Evolutionary conservation across 2,888 invertebrate genomes (phyloP), one percentile per base, ranked within the genome.

Genomic region (Oscheius sp.): DNA sequence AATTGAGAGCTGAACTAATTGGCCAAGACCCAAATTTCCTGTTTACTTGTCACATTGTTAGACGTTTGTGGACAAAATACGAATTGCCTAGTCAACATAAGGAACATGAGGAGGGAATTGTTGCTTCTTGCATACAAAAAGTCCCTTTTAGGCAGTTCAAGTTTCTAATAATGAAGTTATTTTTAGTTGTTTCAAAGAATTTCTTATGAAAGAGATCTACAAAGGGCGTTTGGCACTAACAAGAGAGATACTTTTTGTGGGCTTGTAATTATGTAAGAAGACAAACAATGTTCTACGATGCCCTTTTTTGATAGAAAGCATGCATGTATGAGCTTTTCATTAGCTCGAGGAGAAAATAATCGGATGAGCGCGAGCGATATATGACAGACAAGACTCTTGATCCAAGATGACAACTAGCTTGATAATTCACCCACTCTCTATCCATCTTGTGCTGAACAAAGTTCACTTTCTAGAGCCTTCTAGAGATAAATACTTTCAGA

Each of bases 301-400:
- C n/a, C n/a, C n/a, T n/a, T n/a, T n/a, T n/a, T 42, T 42, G 42
- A 42, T 17, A 17, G 20, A 20, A 42, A 42, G 42, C n/a, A 42
- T 42, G 42, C 20, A 42, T 42, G 42, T 20, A 42, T 23, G 50
- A 50, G 50, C 50, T 50, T 50, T 50, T 50, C 50, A 23, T 50
- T 50, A 50, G 50, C 20, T 37, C 15, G 8, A 37, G 8, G 37
- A 37, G 33, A 31, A 55, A 55, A 55, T 55, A 55, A 55, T 55
- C 55, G 55, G 55, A 55, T 55, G 55, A 55, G 55, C 55, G 29
- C 17, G 12, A n/a, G 3, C 55, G 33, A 55, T 52, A 52, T 52
- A 31, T 25, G 48, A 48, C 20, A 20, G 34, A 31, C 55, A 33
- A 34, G 33, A 15, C 17, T 29, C n/a, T 23, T 55, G 55, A 55